Base-by-base conservation (phyloP, 2,113 vertebrate species). In the Tetrao urogallus region DNA sequence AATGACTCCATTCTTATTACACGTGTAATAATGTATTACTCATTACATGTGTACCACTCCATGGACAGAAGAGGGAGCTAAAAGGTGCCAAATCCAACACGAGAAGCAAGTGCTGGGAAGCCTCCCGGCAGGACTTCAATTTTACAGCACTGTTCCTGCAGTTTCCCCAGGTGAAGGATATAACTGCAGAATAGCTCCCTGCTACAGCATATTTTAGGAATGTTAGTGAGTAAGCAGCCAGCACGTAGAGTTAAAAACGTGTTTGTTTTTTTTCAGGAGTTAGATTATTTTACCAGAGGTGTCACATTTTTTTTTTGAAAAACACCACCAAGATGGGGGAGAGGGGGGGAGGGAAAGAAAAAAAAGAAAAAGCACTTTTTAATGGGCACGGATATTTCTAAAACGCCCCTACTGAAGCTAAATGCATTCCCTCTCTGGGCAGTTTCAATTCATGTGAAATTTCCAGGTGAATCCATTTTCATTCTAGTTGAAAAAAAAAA, bases 41-140 rank as follows among this genome's bases (percentile, higher is more conserved):
- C 25, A 25, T 30, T 43, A 20, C 16, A 0, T 6, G 8, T 19
- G 14, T n/a, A 27, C 30, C 66, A 60, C 16, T 45, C 10, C 10
- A 40, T 79, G 82, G 76, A 69, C 93, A 92, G 74, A 43, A 93
- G 94, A 92, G 91, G 89, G 96, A 82, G 92, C 85, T 77, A 36
- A 57, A 78, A 48, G 58, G 76, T 66, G 64, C 38, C 19, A 66
- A 89, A 95, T 71, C 30, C 52, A 65, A 9, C 19, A 19, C 3
- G 1, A 60, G 27, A 34, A 40, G 32, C 8, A 17, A 36, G n/a
- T 28, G 48, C 5, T 22, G 25, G 18, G 58, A 65, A 58, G 40
- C 27, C 70, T 70, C 47, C 16, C 24, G 5, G 15, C 28, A 47
- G 25, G 8, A 14, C 25, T 21, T 13, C 36, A 15, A 43, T 8